Percentiles rank a stretch among this genome's conserved stretches.
Evolutionary conservation across 2,113 vertebrate genomes (phyloP).

Genomic region (Nothocercus nigrocapillus): DNA sequence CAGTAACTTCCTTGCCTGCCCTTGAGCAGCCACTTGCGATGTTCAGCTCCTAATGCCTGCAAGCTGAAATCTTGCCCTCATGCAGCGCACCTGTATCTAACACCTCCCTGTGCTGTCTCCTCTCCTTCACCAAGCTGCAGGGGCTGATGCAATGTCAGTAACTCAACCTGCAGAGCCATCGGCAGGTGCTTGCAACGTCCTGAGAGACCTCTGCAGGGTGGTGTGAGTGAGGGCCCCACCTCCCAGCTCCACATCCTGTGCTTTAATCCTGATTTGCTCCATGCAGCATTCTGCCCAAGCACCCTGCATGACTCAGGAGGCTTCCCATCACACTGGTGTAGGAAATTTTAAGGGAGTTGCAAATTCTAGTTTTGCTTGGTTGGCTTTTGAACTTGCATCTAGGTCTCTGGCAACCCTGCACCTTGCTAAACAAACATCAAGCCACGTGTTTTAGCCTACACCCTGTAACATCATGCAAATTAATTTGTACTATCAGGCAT

Average conservation of each 20-base stretch:
- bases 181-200: not conserved
- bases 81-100: accelerated
- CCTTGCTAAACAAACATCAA: not conserved
- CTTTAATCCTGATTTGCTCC: not conserved
- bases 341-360: not conserved
- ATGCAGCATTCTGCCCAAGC: not conserved
- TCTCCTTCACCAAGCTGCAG: not conserved
- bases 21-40: not conserved
- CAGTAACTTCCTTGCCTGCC: not conserved
- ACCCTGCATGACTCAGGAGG: accelerated
- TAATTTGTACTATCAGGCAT: not conserved
- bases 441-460: not conserved
- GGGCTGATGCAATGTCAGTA: accelerated
- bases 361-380: accelerated
- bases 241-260: not conserved
- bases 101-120: not conserved
- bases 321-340: not conserved
- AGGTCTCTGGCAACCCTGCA: not conserved
- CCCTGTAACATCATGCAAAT: not conserved
- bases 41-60: not conserved
- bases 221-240: too few relatives aligned
- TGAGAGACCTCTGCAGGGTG: not conserved
- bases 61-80: not conserved
- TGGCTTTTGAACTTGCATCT: not conserved
- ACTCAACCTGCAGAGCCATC: too few relatives aligned